phyloP scores from a whole-genome alignment of 1,140 invertebrate genomes.

The Formica selysi region DNA sequence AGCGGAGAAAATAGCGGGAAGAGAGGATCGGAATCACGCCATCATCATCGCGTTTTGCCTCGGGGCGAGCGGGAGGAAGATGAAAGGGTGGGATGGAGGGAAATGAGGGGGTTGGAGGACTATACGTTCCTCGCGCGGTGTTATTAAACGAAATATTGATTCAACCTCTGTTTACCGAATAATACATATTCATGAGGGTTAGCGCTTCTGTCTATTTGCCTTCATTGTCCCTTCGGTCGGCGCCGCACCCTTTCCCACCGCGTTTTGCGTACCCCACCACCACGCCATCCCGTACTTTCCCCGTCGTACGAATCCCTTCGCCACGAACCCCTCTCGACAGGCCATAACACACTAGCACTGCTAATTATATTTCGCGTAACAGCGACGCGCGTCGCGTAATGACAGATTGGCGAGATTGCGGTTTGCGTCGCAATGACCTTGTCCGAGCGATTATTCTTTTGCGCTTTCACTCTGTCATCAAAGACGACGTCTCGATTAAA shows the following conservation, averaged over 20 bases:
- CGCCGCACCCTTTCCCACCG: conserved; percentile 34
- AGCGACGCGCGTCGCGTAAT: conserved; percentile 54
- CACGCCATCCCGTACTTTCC: conserved; percentile 18
- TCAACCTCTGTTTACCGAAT: conserved; percentile 86
- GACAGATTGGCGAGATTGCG: conserved; percentile 57
- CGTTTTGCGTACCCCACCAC: conserved; percentile 26
- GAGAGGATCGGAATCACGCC: background rate
- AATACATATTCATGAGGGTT: conserved; percentile 86
- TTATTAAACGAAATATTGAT: conserved; percentile 87
- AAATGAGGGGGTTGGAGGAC: conserved; percentile 37
- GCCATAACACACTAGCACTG: conserved; percentile 35
- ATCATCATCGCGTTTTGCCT: conserved; percentile 44
- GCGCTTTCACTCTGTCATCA: background rate
- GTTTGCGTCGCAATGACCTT: conserved; percentile 2
- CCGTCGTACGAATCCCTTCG: conserved; percentile 15
- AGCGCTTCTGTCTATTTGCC: conserved; percentile 82
- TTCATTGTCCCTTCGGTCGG: conserved; percentile 72
- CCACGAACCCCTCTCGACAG: conserved; percentile 39
- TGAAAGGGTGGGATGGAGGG: conserved; percentile 7
- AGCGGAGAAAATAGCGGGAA: conserved; percentile 11
- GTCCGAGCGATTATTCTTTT: background rate
- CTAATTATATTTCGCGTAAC: conserved; percentile 57
- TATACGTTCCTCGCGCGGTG: conserved; percentile 75
- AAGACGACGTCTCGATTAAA: background rate
- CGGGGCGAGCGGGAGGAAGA: conserved; percentile 44